phyloP scores from a whole-genome alignment of 2,113 vertebrate genomes.

The Oostethus manadensis region DNA sequence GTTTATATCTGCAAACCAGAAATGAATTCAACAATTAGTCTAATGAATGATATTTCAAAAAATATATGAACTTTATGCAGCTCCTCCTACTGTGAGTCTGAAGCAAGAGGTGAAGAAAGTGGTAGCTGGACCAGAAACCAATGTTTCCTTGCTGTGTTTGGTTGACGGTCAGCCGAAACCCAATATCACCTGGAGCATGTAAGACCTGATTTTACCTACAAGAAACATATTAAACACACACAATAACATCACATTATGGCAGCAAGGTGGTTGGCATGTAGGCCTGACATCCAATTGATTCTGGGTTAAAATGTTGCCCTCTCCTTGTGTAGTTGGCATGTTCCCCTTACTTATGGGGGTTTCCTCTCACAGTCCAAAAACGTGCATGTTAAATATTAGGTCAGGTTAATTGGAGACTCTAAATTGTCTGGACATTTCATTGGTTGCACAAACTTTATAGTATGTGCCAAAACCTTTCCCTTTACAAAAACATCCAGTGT shows the following conservation, averaged over 20 bases:
- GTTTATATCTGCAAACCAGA: background rate
- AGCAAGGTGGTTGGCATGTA: too few relatives aligned
- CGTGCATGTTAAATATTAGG: too few relatives aligned
- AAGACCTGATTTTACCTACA: constrained; percentile 21
- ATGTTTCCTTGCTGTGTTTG: constrained; percentile 61
- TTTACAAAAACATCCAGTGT: too few relatives aligned
- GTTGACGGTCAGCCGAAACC: constrained; percentile 63
- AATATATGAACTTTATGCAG: constrained; percentile 35
- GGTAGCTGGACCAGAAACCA: constrained; percentile 58
- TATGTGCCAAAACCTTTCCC: too few relatives aligned
- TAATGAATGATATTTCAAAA: background rate
- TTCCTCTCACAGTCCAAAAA: too few relatives aligned
- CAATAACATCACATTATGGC: background rate
- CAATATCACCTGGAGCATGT: constrained; percentile 68
- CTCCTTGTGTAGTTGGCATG: too few relatives aligned
- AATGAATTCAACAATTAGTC: background rate
- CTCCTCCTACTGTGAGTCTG: constrained; percentile 49
- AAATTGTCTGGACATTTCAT: too few relatives aligned
- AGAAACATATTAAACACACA: background rate
- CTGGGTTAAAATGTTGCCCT: too few relatives aligned
- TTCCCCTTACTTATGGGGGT: too few relatives aligned
- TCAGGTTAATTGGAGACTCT: too few relatives aligned
- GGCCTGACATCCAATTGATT: too few relatives aligned
- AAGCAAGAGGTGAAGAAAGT: constrained; percentile 45
- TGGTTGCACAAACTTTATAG: too few relatives aligned